Percentiles rank a stretch among this genome's conserved stretches.
phyloP scores from a whole-genome alignment of 2,113 vertebrate species.

The Campylomormyrus numenius region DNA sequence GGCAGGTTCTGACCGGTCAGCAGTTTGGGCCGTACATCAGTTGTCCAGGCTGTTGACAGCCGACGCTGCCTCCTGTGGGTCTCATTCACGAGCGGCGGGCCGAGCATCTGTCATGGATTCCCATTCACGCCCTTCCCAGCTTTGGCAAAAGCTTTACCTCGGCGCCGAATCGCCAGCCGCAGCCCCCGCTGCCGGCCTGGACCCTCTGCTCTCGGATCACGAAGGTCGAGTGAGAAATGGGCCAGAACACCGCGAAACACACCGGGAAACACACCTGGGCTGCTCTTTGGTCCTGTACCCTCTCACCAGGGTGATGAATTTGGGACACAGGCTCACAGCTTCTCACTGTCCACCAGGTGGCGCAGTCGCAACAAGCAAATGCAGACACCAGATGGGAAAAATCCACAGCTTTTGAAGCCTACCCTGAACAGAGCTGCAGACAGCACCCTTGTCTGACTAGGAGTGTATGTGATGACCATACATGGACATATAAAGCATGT shows the following conservation, averaged over 20 bases:
- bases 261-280: not conserved
- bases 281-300: not conserved
- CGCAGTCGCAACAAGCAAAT: not conserved
- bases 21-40: conserved; percentile 34
- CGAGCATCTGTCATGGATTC: not conserved
- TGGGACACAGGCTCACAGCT: not conserved
- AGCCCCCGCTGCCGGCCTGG: not conserved
- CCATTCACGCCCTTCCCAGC: not conserved
- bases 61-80: not conserved
- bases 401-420: not conserved
- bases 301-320: not conserved
- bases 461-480: not conserved
- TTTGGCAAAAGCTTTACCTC: not conserved
- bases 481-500: not conserved
- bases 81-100: not conserved
- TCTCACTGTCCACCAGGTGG: conserved; percentile 15
- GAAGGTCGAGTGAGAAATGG: not conserved
- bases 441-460: not conserved
- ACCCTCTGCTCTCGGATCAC: not conserved
- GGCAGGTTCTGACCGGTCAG: conserved; percentile 30
- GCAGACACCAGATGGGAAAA: not conserved
- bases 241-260: not conserved
- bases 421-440: not conserved
- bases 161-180: not conserved
- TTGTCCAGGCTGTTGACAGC: conserved; percentile 33